Base-by-base conservation (phyloP, 2,888 invertebrate genomes). In the Drosophila villosipedis region DNA sequence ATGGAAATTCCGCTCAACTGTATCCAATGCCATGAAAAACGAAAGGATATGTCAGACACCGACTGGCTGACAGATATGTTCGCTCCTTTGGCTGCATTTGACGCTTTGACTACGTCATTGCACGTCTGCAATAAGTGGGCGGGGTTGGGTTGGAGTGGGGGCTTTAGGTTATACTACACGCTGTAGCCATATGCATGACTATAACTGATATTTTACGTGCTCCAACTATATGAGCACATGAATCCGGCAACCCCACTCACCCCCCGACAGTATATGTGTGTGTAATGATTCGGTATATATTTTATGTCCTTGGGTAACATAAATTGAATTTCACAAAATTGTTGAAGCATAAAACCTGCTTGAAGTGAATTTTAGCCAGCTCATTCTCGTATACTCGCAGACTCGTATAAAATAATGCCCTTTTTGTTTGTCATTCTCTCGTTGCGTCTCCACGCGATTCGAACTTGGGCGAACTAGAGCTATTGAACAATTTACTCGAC, bases 291-390 rank as follows among this genome's bases (percentile, higher is more conserved):
- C 87, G 80, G 84, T 89, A 76, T 89, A 83, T 90, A 83, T 88
- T 88, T 88, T 88, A 82, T 84, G 90, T 89, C 90, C 91, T 85
- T 82, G 88, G 91, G 83, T 83, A 83, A 84, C 84, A 89, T 91
- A 92, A 92, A 91, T 91, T 91, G 92, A 91, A 92, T 92, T 92
- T 92, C 91, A 91, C 81, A 91, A 91, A 91, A 90, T 92, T 91
- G 91, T 87, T 92, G 90, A 85, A 91, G 92, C 91, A 92, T 92
- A 89, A 92, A 91, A 92, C 92, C 91, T 84, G 92, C 91, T 91
- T 85, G 78, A 90, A 85, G 88, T 89, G 87, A 92, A 90, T 84
- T 87, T 88, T 83, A 90, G 90, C 87, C 89, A 83, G 90, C 65
- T 88, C 87, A 88, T 88, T 89, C 84, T 90, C 78, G 76, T 55